Evolutionary conservation across 1,140 invertebrate species (phyloP), one percentile per base, ranked within the genome.

Genomic region (Drosophila ercepeae): DNA sequence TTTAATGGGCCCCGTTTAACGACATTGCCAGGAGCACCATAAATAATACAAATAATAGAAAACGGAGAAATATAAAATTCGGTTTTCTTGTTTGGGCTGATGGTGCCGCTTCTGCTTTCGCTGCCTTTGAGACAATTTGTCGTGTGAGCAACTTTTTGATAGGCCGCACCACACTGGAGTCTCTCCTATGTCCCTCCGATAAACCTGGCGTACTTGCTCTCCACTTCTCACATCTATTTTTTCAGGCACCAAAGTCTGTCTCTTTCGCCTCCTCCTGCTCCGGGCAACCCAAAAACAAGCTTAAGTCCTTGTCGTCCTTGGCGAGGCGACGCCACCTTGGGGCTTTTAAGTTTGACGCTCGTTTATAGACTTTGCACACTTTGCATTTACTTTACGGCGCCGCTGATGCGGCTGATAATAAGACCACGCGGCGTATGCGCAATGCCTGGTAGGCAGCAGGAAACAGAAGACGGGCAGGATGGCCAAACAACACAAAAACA

Each of bases 361-460:
- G 82, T 88, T 88, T 88, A 88, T 88, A 88, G 82, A 88, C 82
- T 88, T 88, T 88, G 83, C 82, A 88, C 82, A 88, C 82, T 84
- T 86, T 84, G 81, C 81, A 84, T 84, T 84, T 84, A 84, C 81
- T 84, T 84, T 84, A 81, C 76, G 81, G 82, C 72, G 81, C 73
- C 81, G 82, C 81, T 84, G 81, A 84, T 84, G 81, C 82, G 67
- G 82, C 81, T 81, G 81, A 84, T 84, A 84, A 84, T 84, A 84
- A 70, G 82, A 84, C 81, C 76, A 81, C 55, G 63, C 60, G 76
- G 81, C 76, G 81, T 88, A 88, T 84, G 72, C 81, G 81, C 81
- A 84, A 77, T 79, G 73, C 42, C 36, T 41, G 19, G 7, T 27
- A 32, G 73, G 64, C 55, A 44, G 61, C 60, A 19, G 46, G 60